Evolutionary conservation across 2,888 invertebrate species (phyloP).

Genomic region (Brachynemurus nebulosus): DNA sequence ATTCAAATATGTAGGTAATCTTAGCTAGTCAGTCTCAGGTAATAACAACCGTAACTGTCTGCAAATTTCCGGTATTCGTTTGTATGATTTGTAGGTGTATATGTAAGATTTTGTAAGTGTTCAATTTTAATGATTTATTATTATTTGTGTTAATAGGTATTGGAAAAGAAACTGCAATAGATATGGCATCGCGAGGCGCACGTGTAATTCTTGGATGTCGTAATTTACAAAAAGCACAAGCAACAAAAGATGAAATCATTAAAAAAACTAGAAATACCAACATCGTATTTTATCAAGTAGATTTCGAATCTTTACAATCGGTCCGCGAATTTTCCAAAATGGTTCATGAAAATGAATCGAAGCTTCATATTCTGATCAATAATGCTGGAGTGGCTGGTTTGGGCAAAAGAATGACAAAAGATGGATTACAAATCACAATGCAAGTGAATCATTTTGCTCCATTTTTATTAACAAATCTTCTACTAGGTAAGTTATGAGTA

Average conservation of each 20-base stretch:
- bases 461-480: constrained; percentile 52
- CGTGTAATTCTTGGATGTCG: constrained; percentile 39
- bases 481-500: constrained; percentile 37
- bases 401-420: constrained; percentile 38
- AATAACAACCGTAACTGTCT: too few species aligned
- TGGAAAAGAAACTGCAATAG: constrained; percentile 31
- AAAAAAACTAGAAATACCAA: constrained; percentile 28
- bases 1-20: too few species aligned
- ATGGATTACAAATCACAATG: constrained; percentile 49
- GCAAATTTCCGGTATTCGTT: too few species aligned
- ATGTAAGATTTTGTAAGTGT: too few species aligned
- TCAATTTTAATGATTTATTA: too few species aligned
- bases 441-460: constrained; percentile 60
- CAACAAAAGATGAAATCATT: constrained; percentile 26
- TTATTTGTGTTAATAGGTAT: constrained; percentile 25
- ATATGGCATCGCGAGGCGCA: constrained; percentile 35
- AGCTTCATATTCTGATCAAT: constrained; percentile 48
- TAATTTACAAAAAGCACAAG: constrained; percentile 27
- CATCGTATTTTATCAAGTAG: constrained; percentile 33
- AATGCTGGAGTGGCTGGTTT: constrained; percentile 44
- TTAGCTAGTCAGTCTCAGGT: too few species aligned
- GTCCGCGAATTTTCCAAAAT: constrained; percentile 48
- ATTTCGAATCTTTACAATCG: constrained; percentile 40
- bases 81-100: too few species aligned
- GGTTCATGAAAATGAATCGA: constrained; percentile 37